A percentile compares a stretch with the other conserved stretches of the same genome.
These are phyloP conservation scores for Tauraco erythrolophus DNA, from an alignment of 2,113 vertebrate species.

Conservation along the genomic window DNA sequence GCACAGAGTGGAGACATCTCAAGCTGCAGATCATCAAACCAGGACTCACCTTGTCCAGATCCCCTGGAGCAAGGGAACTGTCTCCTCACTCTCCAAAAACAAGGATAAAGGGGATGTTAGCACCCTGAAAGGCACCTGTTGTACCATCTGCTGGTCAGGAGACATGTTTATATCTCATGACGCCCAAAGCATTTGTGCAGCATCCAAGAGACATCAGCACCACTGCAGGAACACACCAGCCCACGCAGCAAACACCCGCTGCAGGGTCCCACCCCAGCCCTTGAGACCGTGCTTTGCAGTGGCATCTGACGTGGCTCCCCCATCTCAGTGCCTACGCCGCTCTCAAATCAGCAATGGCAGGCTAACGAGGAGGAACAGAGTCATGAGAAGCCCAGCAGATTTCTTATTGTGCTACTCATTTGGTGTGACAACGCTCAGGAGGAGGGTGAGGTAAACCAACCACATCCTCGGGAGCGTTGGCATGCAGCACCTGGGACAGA, in stretches of 20 bases:
- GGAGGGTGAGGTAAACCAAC: not conserved
- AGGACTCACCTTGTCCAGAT: not conserved
- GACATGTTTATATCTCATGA: not conserved
- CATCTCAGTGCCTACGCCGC: not conserved
- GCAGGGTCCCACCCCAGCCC: not conserved
- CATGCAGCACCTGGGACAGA: not conserved
- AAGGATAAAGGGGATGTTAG: not conserved
- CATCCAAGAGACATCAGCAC: not conserved
- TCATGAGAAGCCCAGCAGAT: not conserved
- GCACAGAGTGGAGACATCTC: not conserved
- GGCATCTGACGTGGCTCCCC: rapidly evolving
- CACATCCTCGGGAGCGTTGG: rapidly evolving
- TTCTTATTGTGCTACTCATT: not conserved
- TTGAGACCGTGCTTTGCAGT: rapidly evolving
- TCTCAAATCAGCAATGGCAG: not conserved
- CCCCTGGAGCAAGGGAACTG: not conserved
- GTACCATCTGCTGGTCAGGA: not conserved
- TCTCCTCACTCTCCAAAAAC: not conserved
- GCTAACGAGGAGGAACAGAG: not conserved
- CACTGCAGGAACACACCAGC: not conserved
- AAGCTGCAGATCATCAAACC: not conserved
- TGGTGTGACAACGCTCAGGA: not conserved
- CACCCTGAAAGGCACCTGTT: not conserved
- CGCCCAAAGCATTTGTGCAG: not conserved
- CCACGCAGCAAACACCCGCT: not conserved